Conservation (phyloP, 2,113 vertebrate species). For the Zeus faber region DNA sequence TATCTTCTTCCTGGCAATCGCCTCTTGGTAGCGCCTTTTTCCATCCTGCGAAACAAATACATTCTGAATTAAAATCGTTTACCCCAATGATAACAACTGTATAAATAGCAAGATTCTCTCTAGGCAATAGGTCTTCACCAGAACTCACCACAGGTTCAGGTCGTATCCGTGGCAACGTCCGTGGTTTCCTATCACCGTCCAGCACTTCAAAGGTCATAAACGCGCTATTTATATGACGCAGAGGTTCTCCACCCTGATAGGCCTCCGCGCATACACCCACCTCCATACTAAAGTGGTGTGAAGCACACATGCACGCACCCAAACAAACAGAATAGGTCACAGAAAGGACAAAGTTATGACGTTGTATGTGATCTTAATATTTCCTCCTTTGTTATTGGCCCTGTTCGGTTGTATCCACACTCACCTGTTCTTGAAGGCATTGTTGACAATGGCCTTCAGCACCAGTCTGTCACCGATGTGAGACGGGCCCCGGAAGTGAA, state of each 20-base stretch:
- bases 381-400: neutral
- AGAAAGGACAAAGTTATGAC: neutral
- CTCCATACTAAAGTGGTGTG: conserved; percentile 84
- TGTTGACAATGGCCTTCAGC: conserved; percentile 95
- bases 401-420: neutral
- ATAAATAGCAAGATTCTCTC: neutral
- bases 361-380: neutral
- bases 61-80: neutral
- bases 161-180: conserved; percentile 79
- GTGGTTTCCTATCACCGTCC: conserved; percentile 76
- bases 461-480: conserved; percentile 92
- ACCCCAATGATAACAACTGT: neutral
- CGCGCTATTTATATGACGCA: conserved; percentile 93
- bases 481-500: conserved; percentile 93
- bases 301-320: conserved; percentile 10
- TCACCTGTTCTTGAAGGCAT: conserved; percentile 92
- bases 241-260: conserved; percentile 79
- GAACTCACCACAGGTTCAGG: conserved; percentile 85
- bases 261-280: conserved; percentile 94
- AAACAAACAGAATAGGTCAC: neutral
- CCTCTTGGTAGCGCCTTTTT: conserved; percentile 88
- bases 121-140: neutral
- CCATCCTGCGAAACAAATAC: conserved; percentile 80
- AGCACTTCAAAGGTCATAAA: conserved; percentile 96
- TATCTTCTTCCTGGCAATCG: conserved; percentile 90